Evolutionary conservation across 2,113 vertebrate genomes (phyloP).

Genomic region (Oncorhynchus masou): DNA sequence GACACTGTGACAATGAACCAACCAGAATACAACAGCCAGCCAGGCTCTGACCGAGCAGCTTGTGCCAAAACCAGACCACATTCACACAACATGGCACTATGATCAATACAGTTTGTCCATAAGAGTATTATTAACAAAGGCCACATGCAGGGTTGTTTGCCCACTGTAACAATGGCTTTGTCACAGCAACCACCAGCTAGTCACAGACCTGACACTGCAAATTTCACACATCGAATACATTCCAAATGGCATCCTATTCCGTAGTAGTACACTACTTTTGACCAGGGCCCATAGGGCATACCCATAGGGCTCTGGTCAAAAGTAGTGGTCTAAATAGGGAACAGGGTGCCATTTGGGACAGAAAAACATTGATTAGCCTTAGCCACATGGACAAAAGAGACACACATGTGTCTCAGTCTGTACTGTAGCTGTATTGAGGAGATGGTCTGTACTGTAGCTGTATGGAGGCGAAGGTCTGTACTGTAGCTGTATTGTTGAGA

Average conservation of each 20-base stretch:
- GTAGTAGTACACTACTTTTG: no score
- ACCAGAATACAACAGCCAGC: background rate
- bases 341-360: no score
- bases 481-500: no score
- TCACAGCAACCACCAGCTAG: background rate
- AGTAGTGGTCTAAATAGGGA: no score
- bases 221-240: no score
- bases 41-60: background rate
- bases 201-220: no score
- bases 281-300: no score
- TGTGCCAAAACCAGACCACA: background rate
- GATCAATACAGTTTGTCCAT: conserved; percentile 5
- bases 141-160: background rate
- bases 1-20: no score
- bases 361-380: background rate
- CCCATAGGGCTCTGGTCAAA: no score
- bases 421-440: background rate
- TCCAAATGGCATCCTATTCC: no score
- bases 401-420: background rate
- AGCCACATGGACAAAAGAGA: background rate
- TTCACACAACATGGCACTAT: background rate
- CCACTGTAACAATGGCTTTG: background rate
- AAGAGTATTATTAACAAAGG: background rate
- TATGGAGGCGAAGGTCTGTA: no score
- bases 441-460: no score